phyloP scores from a whole-genome alignment of 1,140 invertebrate genomes.

The Calephelis nemesis region DNA sequence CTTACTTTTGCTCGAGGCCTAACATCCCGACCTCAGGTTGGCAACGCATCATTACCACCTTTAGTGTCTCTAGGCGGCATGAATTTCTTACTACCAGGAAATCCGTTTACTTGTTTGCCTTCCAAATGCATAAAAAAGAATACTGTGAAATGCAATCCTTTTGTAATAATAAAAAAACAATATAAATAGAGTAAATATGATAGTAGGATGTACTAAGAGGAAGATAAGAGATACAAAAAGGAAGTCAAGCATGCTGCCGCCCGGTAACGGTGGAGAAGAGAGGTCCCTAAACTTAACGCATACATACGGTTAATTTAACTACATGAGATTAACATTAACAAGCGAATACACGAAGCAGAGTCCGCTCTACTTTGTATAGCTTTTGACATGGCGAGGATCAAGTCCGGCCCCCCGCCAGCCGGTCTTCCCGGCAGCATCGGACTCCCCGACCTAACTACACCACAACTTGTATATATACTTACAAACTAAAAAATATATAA shows the following conservation, averaged over 20 bases:
- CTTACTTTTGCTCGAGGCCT: no score
- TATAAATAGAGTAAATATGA: no score
- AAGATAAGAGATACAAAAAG: constrained; percentile 41
- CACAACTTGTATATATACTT: constrained; percentile 42
- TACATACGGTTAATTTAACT: constrained; percentile 74
- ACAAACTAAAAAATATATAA: constrained; percentile 40
- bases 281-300: constrained; percentile 71
- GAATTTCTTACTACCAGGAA: no score
- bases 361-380: constrained; percentile 60
- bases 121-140: no score
- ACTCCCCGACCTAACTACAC: constrained; percentile 47
- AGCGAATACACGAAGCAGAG: constrained; percentile 74
- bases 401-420: constrained; percentile 74
- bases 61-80: no score
- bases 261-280: constrained; percentile 64
- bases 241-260: constrained; percentile 70
- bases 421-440: constrained; percentile 71
- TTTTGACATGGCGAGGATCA: constrained; percentile 61
- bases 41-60: no score
- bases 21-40: no score
- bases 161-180: no score
- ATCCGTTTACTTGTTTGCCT: no score
- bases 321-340: constrained; percentile 72
- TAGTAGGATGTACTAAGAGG: no score
- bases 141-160: no score